Evolutionary conservation across 92 coral and sea anemone genomes (phyloP), one percentile per base, ranked within the genome.

Genomic region (Blastomussa wellsi): DNA sequence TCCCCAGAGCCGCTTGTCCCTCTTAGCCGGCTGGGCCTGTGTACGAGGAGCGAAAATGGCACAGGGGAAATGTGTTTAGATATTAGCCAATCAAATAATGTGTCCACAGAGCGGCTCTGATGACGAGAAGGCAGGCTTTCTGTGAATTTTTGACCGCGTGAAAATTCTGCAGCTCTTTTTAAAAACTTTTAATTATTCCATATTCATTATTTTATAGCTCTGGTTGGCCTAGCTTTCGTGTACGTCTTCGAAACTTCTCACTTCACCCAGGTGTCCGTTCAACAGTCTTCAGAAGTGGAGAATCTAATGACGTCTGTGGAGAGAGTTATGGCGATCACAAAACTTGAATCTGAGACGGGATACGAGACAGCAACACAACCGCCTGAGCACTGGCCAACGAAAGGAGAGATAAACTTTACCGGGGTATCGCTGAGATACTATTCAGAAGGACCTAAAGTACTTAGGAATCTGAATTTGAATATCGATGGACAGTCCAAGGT

Each of bases 211-310:
- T 74, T 74, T 73, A 37, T 33, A 83, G 87, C 81, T 41, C 87
- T 83, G 29, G 87, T 83, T 28, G 87, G 87, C 31, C 66, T 83
- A 39, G 87, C 87, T 20, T 83, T 83, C 42, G 87, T 83, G 24
- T 83, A 83, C 74, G 87, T 83, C 80, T 83, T 83, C 29, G 87
- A 83, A 75, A 83, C 87, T 5, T 78, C 80, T 41, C 87, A 83
- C 67, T 83, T 74, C 59, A 83, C 87, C 64, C 87, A 83, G 57
- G 80, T 75, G 29, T 74, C 80, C 7, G 87, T 83, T 74, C 87
- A 83, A 42, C 87, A 83, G 72, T 83, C 87, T 41, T 74, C 80
- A 19, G 87, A 83, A 47, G 87, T 83, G 5, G 87, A 83, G 74
- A 83, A 74, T 49, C 74, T 83, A 36, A 83, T 83, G 87, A 83